phyloP scores from a whole-genome alignment of 2,888 invertebrate genomes.

The Archips xylosteana region DNA sequence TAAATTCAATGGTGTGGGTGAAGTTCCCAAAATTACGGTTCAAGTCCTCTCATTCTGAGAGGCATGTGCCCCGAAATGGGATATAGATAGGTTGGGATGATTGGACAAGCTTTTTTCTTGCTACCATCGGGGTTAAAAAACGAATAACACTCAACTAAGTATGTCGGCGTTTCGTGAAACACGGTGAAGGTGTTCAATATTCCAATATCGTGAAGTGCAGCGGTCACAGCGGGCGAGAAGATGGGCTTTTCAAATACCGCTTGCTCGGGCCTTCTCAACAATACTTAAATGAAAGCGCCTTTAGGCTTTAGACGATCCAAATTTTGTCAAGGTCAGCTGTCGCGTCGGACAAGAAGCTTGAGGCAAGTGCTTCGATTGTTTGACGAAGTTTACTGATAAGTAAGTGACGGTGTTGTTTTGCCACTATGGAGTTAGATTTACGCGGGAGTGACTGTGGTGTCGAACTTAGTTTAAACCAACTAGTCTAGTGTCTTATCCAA shows the following conservation, averaged over 20 bases:
- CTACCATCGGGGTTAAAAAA: background rate
- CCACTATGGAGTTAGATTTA: background rate
- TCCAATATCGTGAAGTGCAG: slow-evolving; percentile 1
- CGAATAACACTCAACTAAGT: background rate
- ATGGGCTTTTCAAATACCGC: slow-evolving; percentile 1
- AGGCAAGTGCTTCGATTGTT: slow-evolving; percentile 1
- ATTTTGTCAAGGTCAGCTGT: slow-evolving; percentile 1
- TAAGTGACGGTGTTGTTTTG: background rate
- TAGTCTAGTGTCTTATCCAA: no score
- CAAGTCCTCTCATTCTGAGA: no score
- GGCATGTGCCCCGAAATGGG: no score
- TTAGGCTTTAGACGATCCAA: background rate
- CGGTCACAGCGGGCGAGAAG: background rate
- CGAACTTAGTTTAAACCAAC: no score
- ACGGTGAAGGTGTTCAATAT: background rate
- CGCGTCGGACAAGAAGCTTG: background rate
- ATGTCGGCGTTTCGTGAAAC: background rate
- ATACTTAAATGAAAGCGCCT: slow-evolving; percentile 3
- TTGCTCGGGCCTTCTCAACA: slow-evolving; percentile 2
- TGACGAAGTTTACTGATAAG: background rate
- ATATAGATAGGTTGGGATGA: no score
- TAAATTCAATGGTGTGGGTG: no score
- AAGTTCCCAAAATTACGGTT: no score
- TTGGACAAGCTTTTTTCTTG: background rate
- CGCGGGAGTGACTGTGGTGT: no score